Base-by-base conservation (phyloP, 2,888 invertebrate genomes). In the Xylocampa areola region DNA sequence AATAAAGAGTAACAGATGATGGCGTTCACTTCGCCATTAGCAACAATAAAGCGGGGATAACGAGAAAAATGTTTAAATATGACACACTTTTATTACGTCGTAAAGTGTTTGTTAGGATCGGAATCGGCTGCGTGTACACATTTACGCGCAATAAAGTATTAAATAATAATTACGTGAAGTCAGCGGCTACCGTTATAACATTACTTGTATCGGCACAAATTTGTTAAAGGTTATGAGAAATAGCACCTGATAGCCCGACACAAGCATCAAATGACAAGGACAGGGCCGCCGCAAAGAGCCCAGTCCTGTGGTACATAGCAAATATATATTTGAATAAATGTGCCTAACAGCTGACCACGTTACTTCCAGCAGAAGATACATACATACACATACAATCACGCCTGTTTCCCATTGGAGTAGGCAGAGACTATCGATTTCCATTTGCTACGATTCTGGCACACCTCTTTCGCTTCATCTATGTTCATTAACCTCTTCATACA, bases 91-190 rank as follows among this genome's bases (percentile, higher is more conserved):
- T 75, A 82, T 78, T 53, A 67, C 73, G 55, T 75, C 81, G 68
- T 82, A 74, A 82, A 78, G 68, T 65, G 74, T 74, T 76, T 71
- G 76, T 76, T 77, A 69, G 76, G 63, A 74, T 73, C 69, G 65
- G 68, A 75, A 68, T 68, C 71, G 65, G 45, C 53, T 43, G 41
- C 55, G 62, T 57, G 58, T 57, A 51, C 55, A 65, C 52, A 70
- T 70, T 76, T 69, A 76, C 59, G 73, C 49, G 69, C 68, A 63
- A 69, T 75, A 74, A 76, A 77, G 71, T 73, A 70, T 74, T 69
- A 59, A 73, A 73, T 76, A 73, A 77, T 75, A 75, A 74, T 69
- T 43, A 67, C 29, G 33, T 54, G 40, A 57, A 37, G 54, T 76
- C 53, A 50, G 49, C 52, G 40, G 43, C 23, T 11, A 25, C 47